Conservation (phyloP, 2,888 invertebrate species). For the Torymus tubicola region DNA sequence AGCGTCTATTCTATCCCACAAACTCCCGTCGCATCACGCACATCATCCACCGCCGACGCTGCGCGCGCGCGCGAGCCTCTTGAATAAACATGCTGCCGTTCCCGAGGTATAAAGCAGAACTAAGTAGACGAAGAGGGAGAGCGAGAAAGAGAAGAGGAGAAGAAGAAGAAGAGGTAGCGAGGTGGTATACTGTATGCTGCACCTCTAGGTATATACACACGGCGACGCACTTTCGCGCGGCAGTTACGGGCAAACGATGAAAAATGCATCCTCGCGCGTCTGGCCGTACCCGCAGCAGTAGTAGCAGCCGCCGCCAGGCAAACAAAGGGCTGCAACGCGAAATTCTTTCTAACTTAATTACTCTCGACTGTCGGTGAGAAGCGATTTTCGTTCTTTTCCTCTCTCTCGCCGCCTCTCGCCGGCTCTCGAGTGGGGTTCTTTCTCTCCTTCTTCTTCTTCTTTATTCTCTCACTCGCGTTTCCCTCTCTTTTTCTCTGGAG, state of each 20-base stretch:
- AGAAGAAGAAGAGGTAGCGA: slow-evolving; percentile 34
- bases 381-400: slow-evolving; percentile 40
- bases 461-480: slow-evolving; percentile 9
- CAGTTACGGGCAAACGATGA: slow-evolving; percentile 72
- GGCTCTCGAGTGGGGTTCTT: slow-evolving; percentile 26
- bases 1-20: neutral
- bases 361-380: slow-evolving; percentile 29
- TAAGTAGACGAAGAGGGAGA: slow-evolving; percentile 55
- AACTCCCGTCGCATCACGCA: slow-evolving; percentile 45
- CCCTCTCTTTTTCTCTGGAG: neutral
- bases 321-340: slow-evolving; percentile 61
- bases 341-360: slow-evolving; percentile 73
- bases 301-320: slow-evolving; percentile 29
- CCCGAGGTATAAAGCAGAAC: slow-evolving; percentile 65
- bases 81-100: slow-evolving; percentile 75
- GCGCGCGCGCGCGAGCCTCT: slow-evolving; percentile 73
- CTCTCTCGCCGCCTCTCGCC: slow-evolving; percentile 42
- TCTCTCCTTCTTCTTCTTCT: neutral
- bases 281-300: neutral
- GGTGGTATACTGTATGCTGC: too few species aligned
- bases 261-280: slow-evolving; percentile 66
- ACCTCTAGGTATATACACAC: too few species aligned
- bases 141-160: slow-evolving; percentile 19
- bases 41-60: slow-evolving; percentile 37
- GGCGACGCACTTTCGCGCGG: slow-evolving; percentile 27